These are phyloP conservation scores for Margarornis squamiger DNA, from an alignment of 2,797 vertebrate genomes.

Conservation along the genomic window DNA sequence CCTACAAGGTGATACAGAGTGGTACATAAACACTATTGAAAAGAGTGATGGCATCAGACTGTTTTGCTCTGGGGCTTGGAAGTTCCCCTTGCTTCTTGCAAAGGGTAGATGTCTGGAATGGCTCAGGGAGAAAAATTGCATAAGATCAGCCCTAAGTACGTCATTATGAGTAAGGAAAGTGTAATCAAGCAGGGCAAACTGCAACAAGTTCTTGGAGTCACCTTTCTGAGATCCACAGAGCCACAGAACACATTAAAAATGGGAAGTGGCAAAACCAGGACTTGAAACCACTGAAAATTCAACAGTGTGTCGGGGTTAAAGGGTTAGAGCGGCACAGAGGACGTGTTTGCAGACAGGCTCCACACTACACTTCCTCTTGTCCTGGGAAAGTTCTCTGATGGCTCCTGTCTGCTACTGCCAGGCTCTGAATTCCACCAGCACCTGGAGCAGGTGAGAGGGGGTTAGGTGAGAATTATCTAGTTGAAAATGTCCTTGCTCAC, in stretches of 20 bases:
- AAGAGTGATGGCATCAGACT: neutral
- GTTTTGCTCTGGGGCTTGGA: neutral
- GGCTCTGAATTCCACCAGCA: neutral
- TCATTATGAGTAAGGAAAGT: neutral
- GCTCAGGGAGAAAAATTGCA: neutral
- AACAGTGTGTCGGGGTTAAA: neutral
- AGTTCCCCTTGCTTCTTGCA: neutral
- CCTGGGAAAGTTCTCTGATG: neutral
- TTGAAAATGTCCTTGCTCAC: neutral
- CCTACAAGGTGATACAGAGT: neutral
- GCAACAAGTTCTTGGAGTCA: neutral
- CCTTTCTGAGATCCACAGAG: neutral
- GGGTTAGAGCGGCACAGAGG: rapidly evolving
- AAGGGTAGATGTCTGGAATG: neutral
- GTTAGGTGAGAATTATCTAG: neutral
- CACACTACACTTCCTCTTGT: neutral
- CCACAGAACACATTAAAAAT: neutral
- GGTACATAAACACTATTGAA: neutral
- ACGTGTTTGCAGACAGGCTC: neutral
- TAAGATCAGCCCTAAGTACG: neutral
- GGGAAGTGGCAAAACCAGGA: neutral
- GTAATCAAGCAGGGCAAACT: neutral
- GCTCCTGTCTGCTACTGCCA: neutral
- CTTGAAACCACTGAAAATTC: neutral
- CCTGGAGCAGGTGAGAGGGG: neutral